These are phyloP conservation scores for Polymixis lichenea DNA, from an alignment of 2,888 invertebrate species.

Conservation along the genomic window DNA sequence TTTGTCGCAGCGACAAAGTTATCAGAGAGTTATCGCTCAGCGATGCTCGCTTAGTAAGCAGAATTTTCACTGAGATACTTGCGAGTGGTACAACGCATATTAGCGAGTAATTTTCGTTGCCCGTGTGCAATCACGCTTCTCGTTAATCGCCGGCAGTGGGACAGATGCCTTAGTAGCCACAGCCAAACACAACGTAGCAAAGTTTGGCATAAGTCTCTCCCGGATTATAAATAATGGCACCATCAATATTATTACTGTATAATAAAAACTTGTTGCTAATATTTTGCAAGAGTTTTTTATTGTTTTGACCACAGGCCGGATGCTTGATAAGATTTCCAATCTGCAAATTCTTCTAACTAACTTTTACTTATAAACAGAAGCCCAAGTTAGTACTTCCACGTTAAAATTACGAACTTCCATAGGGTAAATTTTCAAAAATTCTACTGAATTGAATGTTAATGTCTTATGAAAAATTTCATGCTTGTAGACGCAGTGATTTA, in stretches of 20 bases:
- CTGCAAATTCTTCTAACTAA: neutral
- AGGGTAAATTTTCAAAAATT: too few relatives aligned
- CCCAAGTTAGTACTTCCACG: neutral
- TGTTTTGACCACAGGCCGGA: neutral
- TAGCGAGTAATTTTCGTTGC: neutral
- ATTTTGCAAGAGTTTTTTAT: neutral
- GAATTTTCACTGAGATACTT: too few relatives aligned
- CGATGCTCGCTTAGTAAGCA: too few relatives aligned
- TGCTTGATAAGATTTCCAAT: too few relatives aligned
- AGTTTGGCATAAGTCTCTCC: conserved; percentile 2
- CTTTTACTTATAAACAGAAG: too few relatives aligned
- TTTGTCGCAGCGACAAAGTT: neutral
- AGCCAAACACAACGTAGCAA: neutral
- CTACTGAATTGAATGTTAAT: too few relatives aligned
- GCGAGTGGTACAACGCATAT: neutral
- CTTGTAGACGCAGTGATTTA: neutral
- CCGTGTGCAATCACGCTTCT: neutral
- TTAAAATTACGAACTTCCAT: neutral
- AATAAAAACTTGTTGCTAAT: neutral
- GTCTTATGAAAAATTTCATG: neutral
- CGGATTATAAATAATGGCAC: neutral
- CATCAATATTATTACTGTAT: neutral
- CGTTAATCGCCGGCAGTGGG: neutral
- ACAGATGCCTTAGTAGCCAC: neutral
- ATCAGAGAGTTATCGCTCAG: neutral